A percentile compares a stretch with the other conserved stretches of the same genome.
phyloP scores from a whole-genome alignment of 2,888 invertebrate genomes.

The Actias luna region DNA sequence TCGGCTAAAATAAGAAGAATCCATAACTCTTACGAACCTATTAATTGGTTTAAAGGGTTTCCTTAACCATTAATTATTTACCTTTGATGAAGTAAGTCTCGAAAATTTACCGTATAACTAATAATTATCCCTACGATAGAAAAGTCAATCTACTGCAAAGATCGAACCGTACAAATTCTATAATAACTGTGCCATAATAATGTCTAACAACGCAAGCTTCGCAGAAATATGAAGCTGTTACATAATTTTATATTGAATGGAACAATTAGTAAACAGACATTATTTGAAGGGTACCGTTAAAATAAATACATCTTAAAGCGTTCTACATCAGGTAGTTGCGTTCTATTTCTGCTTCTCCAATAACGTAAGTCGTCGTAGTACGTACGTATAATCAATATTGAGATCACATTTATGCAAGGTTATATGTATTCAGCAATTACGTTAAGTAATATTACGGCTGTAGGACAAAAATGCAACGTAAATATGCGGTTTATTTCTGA shows the following conservation, averaged over 20 bases:
- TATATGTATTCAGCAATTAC: not conserved
- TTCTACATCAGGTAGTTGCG: not conserved
- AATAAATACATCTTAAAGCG: not conserved
- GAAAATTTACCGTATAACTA: no score
- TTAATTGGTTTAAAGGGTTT: no score
- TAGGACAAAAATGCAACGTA: no score
- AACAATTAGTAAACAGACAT: not conserved
- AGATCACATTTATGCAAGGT: not conserved
- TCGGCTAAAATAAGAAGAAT: no score
- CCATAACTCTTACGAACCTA: no score
- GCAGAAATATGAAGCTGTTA: not conserved
- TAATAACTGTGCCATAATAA: no score
- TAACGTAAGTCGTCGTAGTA: not conserved
- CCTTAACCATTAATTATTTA: no score
- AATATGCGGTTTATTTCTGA: no score
- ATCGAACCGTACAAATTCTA: no score
- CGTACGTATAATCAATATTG: not conserved
- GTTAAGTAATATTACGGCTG: not conserved
- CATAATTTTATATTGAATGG: not conserved
- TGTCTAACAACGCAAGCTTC: not conserved
- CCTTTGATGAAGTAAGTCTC: no score
- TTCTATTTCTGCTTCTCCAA: conserved; percentile 1
- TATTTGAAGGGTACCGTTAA: not conserved
- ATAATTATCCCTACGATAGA: no score
- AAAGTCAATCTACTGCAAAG: no score